Conservation (phyloP, 2,797 vertebrate genomes). For the Onychomys torridus region DNA sequence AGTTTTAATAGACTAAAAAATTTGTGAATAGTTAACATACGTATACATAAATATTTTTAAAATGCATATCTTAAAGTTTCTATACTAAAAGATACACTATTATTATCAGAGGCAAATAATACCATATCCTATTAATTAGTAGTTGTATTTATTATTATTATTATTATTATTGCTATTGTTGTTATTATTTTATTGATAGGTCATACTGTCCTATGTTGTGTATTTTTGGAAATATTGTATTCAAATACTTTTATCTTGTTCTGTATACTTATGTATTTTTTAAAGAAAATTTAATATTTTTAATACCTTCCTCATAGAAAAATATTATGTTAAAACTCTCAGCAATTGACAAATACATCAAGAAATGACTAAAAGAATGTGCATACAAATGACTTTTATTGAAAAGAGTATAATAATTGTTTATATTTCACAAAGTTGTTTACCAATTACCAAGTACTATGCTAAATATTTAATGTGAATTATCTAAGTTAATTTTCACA, state of each 20-base stretch:
- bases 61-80: neutral
- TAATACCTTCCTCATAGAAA: neutral
- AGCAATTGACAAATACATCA: neutral
- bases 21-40: neutral
- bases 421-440: neutral
- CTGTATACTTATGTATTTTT: neutral
- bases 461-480: neutral
- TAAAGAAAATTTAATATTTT: neutral
- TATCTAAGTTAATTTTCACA: neutral
- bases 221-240: neutral
- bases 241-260: neutral
- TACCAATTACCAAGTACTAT: neutral
- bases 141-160: neutral
- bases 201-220: neutral
- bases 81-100: neutral
- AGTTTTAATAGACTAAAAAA: neutral
- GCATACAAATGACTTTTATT: neutral
- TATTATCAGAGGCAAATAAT: neutral
- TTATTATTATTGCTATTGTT: neutral
- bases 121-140: neutral
- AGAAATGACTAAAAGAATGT: neutral
- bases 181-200: neutral
- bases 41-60: neutral
- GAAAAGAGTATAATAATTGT: neutral
- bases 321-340: neutral